Percentiles rank a stretch among this genome's conserved stretches.
phyloP scores from a whole-genome alignment of 2,113 vertebrate species.

The Neopipo cinnamomea region DNA sequence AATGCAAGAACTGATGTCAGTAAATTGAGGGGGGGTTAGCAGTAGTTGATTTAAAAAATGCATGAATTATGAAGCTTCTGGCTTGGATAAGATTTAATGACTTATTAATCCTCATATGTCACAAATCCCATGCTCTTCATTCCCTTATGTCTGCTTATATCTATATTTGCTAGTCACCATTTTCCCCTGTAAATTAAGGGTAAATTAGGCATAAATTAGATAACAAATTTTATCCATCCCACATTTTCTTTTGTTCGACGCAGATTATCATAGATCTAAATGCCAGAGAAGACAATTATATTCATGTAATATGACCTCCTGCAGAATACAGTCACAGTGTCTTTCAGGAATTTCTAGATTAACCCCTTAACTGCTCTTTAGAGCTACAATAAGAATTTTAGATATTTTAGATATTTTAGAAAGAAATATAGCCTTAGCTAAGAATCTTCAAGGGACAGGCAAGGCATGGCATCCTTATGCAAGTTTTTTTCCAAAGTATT shows the following conservation, averaged over 20 bases:
- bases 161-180: neutral
- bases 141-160: neutral
- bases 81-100: slow-evolving; percentile 32
- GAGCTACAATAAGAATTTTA: neutral
- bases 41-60: slow-evolving; percentile 37
- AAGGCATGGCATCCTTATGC: neutral
- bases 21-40: neutral
- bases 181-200: slow-evolving; percentile 3
- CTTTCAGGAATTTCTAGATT: neutral
- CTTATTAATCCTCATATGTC: slow-evolving; percentile 56
- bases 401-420: neutral
- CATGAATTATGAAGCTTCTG: slow-evolving; percentile 14
- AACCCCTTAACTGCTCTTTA: slow-evolving; percentile 18
- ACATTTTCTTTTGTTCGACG: slow-evolving; percentile 26
- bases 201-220: slow-evolving; percentile 26
- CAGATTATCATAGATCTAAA: neutral
- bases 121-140: slow-evolving; percentile 17
- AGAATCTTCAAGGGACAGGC: neutral
- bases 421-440: neutral
- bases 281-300: slow-evolving; percentile 27
- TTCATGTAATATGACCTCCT: slow-evolving; percentile 44
- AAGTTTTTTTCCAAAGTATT: neutral
- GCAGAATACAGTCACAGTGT: neutral
- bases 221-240: slow-evolving; percentile 21
- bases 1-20: neutral